Conservation (phyloP, 2,797 vertebrate species). For the Sebastes iracundus region DNA sequence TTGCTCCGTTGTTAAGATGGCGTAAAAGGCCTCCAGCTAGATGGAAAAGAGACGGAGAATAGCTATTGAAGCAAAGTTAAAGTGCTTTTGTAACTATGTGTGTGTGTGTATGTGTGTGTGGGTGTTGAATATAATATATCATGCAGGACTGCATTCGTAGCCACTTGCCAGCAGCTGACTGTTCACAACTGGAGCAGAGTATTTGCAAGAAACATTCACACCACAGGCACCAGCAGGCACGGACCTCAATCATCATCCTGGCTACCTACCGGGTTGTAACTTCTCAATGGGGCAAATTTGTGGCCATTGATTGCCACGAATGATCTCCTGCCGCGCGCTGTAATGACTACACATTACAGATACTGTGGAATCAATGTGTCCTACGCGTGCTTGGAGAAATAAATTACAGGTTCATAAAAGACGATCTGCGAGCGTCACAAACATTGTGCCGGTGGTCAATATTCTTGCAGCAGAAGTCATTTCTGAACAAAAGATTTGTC, state of each 20-base stretch:
- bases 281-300: constrained; percentile 79
- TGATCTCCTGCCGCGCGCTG: constrained; percentile 73
- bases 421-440: constrained; percentile 69
- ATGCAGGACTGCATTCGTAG: constrained; percentile 47
- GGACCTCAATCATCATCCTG: constrained; percentile 66
- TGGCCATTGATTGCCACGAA: constrained; percentile 78
- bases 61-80: constrained; percentile 23
- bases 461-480: constrained; percentile 70
- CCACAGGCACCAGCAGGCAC: constrained; percentile 48
- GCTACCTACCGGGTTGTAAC: constrained; percentile 73
- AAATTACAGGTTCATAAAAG: constrained; percentile 80
- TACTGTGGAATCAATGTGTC: constrained; percentile 77
- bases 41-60: constrained; percentile 42
- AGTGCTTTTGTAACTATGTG: constrained; percentile 1
- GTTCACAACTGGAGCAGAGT: constrained; percentile 52
- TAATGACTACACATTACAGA: constrained; percentile 82
- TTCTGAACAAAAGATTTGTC: constrained; percentile 75
- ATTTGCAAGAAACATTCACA: constrained; percentile 62
- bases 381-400: constrained; percentile 75
- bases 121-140: constrained; percentile 39
- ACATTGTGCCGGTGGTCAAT: constrained; percentile 72
- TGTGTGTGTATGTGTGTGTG: background rate
- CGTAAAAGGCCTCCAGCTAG: constrained; percentile 98
- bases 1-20: constrained; percentile 98
- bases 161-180: constrained; percentile 55